Conservation (phyloP, 2,888 invertebrate species). For the Alloplasta piceator region DNA sequence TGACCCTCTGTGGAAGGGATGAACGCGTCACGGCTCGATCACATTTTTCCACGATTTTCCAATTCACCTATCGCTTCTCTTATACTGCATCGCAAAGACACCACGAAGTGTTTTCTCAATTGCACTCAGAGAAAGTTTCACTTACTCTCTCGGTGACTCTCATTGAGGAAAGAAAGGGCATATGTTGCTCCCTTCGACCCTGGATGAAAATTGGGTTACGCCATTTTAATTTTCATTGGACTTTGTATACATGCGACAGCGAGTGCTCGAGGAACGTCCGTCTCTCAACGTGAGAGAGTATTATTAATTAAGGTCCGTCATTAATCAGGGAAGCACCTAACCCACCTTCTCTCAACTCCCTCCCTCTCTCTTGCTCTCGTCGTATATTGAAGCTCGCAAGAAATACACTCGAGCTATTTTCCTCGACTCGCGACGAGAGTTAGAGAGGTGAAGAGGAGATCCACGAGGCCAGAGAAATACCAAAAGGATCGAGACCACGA, state of each 20-base stretch:
- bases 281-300: constrained; percentile 39
- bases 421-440: constrained; percentile 25
- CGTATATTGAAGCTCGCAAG: constrained; percentile 55
- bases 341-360: neutral
- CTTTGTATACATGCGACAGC: neutral
- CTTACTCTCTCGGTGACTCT: no score
- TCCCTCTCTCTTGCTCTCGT: constrained; percentile 23
- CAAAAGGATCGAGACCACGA: constrained; percentile 33
- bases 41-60: constrained; percentile 53
- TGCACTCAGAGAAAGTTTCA: no score
- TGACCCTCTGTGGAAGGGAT: constrained; percentile 6
- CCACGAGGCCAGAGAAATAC: constrained; percentile 39
- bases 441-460: constrained; percentile 12
- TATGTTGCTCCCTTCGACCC: no score
- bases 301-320: constrained; percentile 60
- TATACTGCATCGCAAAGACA: no score
- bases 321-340: constrained; percentile 54
- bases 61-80: constrained; percentile 32
- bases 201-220: no score
- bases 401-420: constrained; percentile 47
- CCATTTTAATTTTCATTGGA: neutral
- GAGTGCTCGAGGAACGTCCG: constrained; percentile 5
- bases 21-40: constrained; percentile 7
- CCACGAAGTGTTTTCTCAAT: no score
- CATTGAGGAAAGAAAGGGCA: no score